Evolutionary conservation across 2,113 vertebrate species (phyloP), one percentile per base, ranked within the genome.

Genomic region (Engystomops pustulosus): DNA sequence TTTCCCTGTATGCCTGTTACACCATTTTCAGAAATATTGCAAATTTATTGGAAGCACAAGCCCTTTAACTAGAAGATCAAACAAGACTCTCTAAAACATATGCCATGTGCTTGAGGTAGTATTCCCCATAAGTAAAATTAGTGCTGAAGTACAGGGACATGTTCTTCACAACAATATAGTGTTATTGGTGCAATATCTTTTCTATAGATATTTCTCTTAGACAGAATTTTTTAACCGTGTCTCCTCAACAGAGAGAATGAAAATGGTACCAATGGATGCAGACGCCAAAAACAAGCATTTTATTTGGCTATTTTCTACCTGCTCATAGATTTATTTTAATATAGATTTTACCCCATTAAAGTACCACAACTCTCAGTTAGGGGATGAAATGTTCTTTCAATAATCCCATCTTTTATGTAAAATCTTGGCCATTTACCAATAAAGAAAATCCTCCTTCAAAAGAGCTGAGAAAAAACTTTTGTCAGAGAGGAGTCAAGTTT

Each of bases 101-200:
- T 10, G n/a, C 34, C 38, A 14, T 32, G 47, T 14, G 69, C 32
- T 6, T n/a, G n/a, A n/a, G n/a, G n/a, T n/a, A n/a, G 8, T 30
- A 23, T 51, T 78, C 53, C 81, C 81, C 81, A 68, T 25, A 69
- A 41, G 82, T 78, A 72, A 17, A 44, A 69, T 84, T 84, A 41
- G 74, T 53, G 45, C 45, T 38, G 45, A 2, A 27, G 23, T 76
- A 76, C 44, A 68, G 30, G 67, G 25, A 38, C 27, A 8, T 11
- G 7, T 15, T 3, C 47, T 36, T 68, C n/a, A 38, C 41, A 65
- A 75, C 41, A 76, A 45, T 51, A 76, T 32, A 51, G 30, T 6
- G 36, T 77, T 84, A 84, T 84, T 84, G 45, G 45, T 53, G 71
- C 81, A 62, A 84, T 84, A 84, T 68, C 75, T 83, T 80, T 55